Base-by-base conservation (phyloP, 2,797 vertebrate genomes). In the Malacoraja senta region DNA sequence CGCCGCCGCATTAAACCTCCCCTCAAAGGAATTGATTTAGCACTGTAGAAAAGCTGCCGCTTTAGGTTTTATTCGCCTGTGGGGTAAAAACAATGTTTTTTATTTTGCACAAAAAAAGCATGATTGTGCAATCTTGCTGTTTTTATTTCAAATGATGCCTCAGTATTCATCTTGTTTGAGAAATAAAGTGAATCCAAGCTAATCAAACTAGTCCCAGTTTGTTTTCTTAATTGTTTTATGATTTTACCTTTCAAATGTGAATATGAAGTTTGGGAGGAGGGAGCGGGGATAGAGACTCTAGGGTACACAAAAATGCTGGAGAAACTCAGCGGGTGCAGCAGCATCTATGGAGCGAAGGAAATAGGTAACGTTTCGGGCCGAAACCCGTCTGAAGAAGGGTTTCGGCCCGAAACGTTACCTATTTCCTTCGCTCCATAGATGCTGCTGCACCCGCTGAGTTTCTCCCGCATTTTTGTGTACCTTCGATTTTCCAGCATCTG, bases 181-280 rank as follows among this genome's bases (percentile, higher is more conserved):
- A 32, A 88, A 88, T 88, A 88, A 88, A 88, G 84, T 68, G 84
- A 63, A 88, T 35, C 84, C 17, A 8, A 88, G n/a, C 65, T 68
- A 12, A 88, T 68, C n/a, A 21, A 35, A 35, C 13, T 68, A n/a
- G 32, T 68, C 65, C n/a, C 44, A 53, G 44, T 53, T 53, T 53
- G 44, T 7, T 53, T 53, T 53, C 44, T 53, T 53, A 32, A 32
- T 88, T 32, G 19, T 88, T 74, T 88, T 65, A 65, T 7, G 65
- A 68, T 63, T 88, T 17, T 17, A 19, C 7, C 15, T 68, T 88
- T 32, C 84, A 9, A 88, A 88, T 17, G 17, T 12, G 13, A n/a
- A 10, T 68, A 2, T 68, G n/a, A 84, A 29, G 26, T 61, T 88
- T 9, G 7, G 17, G 84, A 29, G 58, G 8, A 58, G 29, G 4